phyloP scores from a whole-genome alignment of 2,888 invertebrate species.

The Nemotelus nigrinus region DNA sequence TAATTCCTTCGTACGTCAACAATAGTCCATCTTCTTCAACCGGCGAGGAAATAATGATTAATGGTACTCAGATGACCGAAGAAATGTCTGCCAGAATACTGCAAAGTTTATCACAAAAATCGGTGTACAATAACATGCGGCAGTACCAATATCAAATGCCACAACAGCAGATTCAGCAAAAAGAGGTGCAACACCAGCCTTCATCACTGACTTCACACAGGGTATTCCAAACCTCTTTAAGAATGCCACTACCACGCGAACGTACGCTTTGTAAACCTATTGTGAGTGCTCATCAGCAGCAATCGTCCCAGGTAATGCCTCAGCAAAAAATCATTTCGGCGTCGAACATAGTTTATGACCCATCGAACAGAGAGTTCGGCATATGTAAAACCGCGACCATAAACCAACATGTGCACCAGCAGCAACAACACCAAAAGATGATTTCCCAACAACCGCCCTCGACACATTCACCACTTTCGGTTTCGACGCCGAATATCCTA shows the following conservation, averaged over 20 bases:
- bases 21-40: constrained; percentile 36
- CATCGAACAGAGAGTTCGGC: constrained; percentile 25
- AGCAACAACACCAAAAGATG: constrained; percentile 15
- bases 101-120: constrained; percentile 65
- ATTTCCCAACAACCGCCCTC: background rate
- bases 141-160: constrained; percentile 54
- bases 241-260: constrained; percentile 22
- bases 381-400: constrained; percentile 21
- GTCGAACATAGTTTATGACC: constrained; percentile 29
- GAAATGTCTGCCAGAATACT: constrained; percentile 63
- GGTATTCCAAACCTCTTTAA: constrained; percentile 27
- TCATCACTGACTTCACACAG: constrained; percentile 29
- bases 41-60: constrained; percentile 63
- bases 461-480: background rate
- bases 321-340: constrained; percentile 31
- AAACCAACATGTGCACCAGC: constrained; percentile 27
- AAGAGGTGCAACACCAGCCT: constrained; percentile 24
- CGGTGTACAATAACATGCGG: constrained; percentile 55
- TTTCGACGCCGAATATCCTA: constrained; percentile 13
- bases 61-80: constrained; percentile 65
- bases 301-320: constrained; percentile 6
- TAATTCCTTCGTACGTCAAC: constrained; percentile 33
- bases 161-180: constrained; percentile 51
- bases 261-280: constrained; percentile 38
- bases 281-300: constrained; percentile 21